These are phyloP conservation scores for Phytoseiulus persimilis DNA, from an alignment of 2,888 invertebrate species.

Conservation along the genomic window DNA sequence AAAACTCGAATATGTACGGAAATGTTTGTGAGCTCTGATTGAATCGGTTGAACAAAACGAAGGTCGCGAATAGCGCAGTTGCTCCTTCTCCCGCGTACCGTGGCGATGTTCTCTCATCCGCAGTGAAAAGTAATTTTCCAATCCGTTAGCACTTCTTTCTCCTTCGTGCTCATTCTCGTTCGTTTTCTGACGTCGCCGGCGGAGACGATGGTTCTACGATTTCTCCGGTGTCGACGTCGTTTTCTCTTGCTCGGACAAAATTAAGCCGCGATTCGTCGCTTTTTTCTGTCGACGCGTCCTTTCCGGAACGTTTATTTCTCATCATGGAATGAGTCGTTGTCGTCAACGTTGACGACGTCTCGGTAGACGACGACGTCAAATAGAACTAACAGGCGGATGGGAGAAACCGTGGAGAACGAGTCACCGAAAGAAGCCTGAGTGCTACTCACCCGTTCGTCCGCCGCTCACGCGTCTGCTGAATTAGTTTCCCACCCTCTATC, in stretches of 20 bases:
- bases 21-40: background rate
- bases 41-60: background rate
- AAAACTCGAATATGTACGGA: background rate
- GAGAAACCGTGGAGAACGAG: background rate
- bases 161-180: background rate
- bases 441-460: background rate
- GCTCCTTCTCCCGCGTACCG: too few species aligned
- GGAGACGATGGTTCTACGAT: background rate
- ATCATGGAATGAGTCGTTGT: background rate
- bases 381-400: background rate
- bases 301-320: conserved; percentile 5
- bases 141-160: background rate
- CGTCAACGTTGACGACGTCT: background rate
- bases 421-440: background rate
- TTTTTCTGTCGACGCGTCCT: background rate
- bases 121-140: background rate
- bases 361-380: background rate
- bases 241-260: background rate
- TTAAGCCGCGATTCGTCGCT: background rate
- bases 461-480: background rate
- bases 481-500: background rate
- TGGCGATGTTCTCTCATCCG: background rate
- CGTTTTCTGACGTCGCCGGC: background rate
- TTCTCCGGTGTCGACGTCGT: background rate
- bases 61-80: background rate